Evolutionary conservation across 2,113 vertebrate species (phyloP).

Genomic region (Phocoena phocoena): DNA sequence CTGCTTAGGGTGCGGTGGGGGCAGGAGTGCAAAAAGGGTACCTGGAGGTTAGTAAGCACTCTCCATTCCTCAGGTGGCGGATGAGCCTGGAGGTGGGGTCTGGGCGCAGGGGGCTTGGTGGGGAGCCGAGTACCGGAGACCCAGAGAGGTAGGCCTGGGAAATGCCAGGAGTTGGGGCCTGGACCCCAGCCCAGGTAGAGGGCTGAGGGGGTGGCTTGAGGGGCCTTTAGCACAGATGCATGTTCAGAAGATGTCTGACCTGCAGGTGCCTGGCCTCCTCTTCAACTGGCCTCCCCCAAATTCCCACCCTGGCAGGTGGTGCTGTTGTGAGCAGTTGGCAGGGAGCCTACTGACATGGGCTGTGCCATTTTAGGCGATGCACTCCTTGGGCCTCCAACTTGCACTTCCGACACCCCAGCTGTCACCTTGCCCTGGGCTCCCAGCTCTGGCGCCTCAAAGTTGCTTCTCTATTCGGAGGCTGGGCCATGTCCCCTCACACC

Average conservation of each 20-base stretch:
- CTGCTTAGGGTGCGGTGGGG: neutral
- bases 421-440: neutral
- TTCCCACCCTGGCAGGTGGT: neutral
- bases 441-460: neutral
- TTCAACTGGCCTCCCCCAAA: neutral
- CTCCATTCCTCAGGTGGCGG: neutral
- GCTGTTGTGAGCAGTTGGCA: neutral
- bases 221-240: neutral
- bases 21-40: neutral
- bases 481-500: neutral
- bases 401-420: neutral
- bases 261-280: neutral
- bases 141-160: neutral
- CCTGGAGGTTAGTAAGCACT: neutral
- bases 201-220: neutral
- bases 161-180: neutral
- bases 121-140: fast-evolving
- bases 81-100: neutral
- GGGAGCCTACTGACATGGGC: neutral
- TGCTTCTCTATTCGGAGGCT: neutral
- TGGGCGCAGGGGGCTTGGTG: neutral
- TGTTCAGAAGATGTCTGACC: neutral
- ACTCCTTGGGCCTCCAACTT: neutral
- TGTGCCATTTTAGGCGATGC: neutral
- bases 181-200: neutral